Conservation (phyloP, 1,140 invertebrate species). For the Drosophila funebris region DNA sequence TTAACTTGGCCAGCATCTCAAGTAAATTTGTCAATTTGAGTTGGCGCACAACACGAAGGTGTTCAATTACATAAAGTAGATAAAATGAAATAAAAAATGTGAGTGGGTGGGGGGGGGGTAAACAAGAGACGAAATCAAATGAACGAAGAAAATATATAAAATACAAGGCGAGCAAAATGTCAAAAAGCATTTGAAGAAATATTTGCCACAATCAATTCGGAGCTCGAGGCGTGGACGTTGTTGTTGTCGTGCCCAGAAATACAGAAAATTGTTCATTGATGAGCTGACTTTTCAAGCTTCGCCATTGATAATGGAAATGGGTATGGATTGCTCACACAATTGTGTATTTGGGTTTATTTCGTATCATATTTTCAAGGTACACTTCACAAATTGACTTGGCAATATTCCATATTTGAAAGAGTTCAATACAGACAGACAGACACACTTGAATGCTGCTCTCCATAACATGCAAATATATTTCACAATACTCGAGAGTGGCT, state of each 20-base stretch:
- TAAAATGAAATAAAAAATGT: conserved; percentile 1
- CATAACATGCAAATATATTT: background rate
- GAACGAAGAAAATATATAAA: background rate
- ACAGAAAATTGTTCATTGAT: conserved; percentile 37
- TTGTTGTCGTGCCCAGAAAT: conserved; percentile 22
- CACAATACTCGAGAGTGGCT: background rate
- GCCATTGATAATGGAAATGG: conserved; percentile 14
- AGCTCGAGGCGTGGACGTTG: background rate
- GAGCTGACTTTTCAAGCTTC: background rate
- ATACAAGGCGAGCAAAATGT: conserved; percentile 25
- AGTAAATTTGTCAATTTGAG: conserved; percentile 47
- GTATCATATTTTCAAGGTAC: background rate
- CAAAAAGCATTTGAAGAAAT: conserved; percentile 43
- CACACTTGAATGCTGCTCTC: background rate
- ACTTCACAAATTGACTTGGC: conserved; percentile 1
- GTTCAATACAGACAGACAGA: background rate
- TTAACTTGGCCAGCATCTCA: conserved; percentile 12
- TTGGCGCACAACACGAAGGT: conserved; percentile 46
- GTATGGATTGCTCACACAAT: background rate
- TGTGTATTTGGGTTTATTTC: background rate
- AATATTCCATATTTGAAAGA: background rate
- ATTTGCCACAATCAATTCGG: conserved; percentile 35
- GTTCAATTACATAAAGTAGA: conserved; percentile 48
- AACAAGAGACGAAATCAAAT: background rate
- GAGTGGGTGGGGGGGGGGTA: no score